These are phyloP conservation scores for Lysandra bellargus DNA, from an alignment of 2,888 invertebrate species.

Conservation along the genomic window DNA sequence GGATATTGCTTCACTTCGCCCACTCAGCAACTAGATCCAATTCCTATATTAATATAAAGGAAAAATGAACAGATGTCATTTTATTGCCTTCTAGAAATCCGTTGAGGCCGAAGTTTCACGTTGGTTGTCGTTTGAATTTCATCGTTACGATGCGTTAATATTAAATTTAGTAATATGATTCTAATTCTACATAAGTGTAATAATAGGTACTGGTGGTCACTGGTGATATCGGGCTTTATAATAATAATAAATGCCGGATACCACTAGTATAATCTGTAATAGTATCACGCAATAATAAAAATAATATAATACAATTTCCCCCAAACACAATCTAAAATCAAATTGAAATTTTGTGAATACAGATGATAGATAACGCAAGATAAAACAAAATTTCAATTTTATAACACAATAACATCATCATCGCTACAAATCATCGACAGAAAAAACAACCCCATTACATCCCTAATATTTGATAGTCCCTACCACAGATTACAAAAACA, in stretches of 20 bases:
- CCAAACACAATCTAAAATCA: neutral
- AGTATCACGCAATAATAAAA: neutral
- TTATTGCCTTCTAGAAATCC: neutral
- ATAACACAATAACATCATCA: slow-evolving; percentile 39
- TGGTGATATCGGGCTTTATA: neutral
- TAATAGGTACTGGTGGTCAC: neutral
- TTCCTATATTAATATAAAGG: slow-evolving; percentile 16
- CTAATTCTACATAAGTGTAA: neutral
- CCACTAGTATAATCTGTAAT: neutral
- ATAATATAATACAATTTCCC: neutral
- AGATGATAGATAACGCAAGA: slow-evolving; percentile 35
- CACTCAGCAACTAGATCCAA: slow-evolving; percentile 24
- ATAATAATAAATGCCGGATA: neutral
- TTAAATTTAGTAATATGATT: neutral
- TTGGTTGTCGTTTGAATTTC: neutral
- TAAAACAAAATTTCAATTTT: slow-evolving; percentile 39
- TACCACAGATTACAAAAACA: slow-evolving; percentile 62
- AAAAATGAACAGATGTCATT: slow-evolving; percentile 21
- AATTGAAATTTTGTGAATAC: slow-evolving; percentile 27
- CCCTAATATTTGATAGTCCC: slow-evolving; percentile 43
- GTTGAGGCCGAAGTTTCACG: neutral
- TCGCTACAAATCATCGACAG: slow-evolving; percentile 38
- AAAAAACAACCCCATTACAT: slow-evolving; percentile 51
- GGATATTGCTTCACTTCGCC: slow-evolving; percentile 30
- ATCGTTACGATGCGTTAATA: neutral